phyloP scores from a whole-genome alignment of 2,888 invertebrate genomes.

The Ptychoptera albimana region DNA sequence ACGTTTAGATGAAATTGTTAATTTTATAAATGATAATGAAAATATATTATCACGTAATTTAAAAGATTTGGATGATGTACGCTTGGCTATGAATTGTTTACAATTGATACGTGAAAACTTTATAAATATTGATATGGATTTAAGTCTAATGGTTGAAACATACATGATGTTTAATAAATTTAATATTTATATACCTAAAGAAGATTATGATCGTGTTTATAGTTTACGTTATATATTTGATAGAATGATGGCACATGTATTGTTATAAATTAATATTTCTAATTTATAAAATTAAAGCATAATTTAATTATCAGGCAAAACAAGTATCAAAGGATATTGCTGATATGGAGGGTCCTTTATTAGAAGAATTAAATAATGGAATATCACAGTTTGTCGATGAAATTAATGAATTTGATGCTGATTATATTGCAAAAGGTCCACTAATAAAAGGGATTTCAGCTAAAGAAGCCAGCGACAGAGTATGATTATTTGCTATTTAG shows the following conservation, averaged over 20 bases:
- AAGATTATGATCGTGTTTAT: slow-evolving; percentile 65
- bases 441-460: slow-evolving; percentile 72
- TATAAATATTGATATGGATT: slow-evolving; percentile 60
- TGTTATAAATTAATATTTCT: slow-evolving; percentile 16
- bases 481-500: slow-evolving; percentile 8
- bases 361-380: slow-evolving; percentile 53
- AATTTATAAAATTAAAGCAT: neutral
- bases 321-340: slow-evolving; percentile 30
- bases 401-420: slow-evolving; percentile 50
- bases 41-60: slow-evolving; percentile 52
- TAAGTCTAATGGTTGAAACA: slow-evolving; percentile 63
- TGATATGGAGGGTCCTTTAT: slow-evolving; percentile 53
- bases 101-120: slow-evolving; percentile 59
- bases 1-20: slow-evolving; percentile 50
- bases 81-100: slow-evolving; percentile 65
- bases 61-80: slow-evolving; percentile 62
- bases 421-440: slow-evolving; percentile 65
- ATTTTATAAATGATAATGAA: slow-evolving; percentile 61
- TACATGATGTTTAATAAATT: slow-evolving; percentile 54
- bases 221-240: slow-evolving; percentile 61
- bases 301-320: slow-evolving; percentile 17
- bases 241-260: slow-evolving; percentile 55
- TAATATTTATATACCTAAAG: slow-evolving; percentile 51
- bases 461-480: slow-evolving; percentile 73
- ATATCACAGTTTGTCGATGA: slow-evolving; percentile 47